Base-by-base conservation (phyloP, 2,888 invertebrate genomes). In the Lepidochrysops patricia region DNA sequence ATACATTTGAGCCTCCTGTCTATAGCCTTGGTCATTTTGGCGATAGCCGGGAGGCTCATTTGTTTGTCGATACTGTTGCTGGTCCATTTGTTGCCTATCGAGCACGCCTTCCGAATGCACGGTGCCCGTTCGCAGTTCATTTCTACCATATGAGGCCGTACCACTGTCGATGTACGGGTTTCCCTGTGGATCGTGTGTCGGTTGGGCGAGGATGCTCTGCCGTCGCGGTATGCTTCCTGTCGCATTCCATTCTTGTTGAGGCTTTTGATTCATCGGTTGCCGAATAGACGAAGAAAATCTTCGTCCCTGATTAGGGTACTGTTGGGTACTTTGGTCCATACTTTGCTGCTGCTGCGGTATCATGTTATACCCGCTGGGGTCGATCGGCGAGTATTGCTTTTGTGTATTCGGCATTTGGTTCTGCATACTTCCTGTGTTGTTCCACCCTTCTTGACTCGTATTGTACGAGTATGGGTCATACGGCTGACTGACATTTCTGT, bases 11-110 rank as follows among this genome's bases (percentile, higher is more conserved):
- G 73, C 73, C 19, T 67, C 66, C 37, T 89, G 86, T 67, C 89
- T 79, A 27, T 91, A 91, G 66, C 83, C 87, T 68, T 92, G 75
- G 67, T 91, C 76, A 15, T 74, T 67, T 72, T 82, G 82, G 52
- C 82, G 72, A 64, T 84, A 83, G 32, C 70, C 75, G 68, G 82
- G 81, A 3, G 73, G 67, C 60, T 82, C 82, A 48, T 75, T 75
- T 12, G 76, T 72, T 62, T 76, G 72, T 58, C 77, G 73, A 66
- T 76, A 78, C 64, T 64, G 60, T 72, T 84, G 80, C 60, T 75
- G 68, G 66, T 82, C 83, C 25, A 73, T 68, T 35, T 70, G 66
- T 70, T 79, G 78, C 61, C 77, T 72, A 49, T 79, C 80, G 13
- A 77, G 70, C 56, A 76, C 72, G 34, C 77, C 79, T 65, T 88